Evolutionary conservation across 2,888 invertebrate genomes (phyloP).

Genomic region (Gymnosoma rotundatum): DNA sequence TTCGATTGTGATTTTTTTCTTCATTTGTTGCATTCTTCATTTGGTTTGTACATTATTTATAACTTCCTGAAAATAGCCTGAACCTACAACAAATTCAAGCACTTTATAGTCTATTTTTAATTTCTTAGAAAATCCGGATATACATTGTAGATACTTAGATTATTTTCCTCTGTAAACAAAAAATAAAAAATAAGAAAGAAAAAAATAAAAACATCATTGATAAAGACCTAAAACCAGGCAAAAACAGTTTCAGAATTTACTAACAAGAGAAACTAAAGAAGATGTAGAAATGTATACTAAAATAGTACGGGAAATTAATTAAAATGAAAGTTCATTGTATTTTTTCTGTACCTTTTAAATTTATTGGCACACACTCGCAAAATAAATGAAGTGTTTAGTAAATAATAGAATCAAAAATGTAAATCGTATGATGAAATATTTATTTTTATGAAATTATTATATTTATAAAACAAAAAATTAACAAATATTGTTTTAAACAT

Average conservation of each 20-base stretch:
- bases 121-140: slow-evolving; percentile 62
- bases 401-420: background rate
- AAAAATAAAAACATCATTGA: slow-evolving; percentile 42
- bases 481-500: no score
- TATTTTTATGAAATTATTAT: background rate
- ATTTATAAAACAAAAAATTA: background rate
- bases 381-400: background rate
- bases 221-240: slow-evolving; percentile 46
- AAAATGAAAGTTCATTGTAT: slow-evolving; percentile 69
- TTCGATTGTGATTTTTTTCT: no score
- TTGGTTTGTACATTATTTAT: background rate
- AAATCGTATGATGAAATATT: background rate
- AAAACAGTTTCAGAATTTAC: background rate
- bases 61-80: slow-evolving; percentile 15
- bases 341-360: slow-evolving; percentile 14
- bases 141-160: slow-evolving; percentile 15
- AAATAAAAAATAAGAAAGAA: background rate
- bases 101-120: slow-evolving; percentile 28
- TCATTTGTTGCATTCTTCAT: background rate
- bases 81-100: slow-evolving; percentile 41
- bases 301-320: slow-evolving; percentile 62
- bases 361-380: slow-evolving; percentile 29
- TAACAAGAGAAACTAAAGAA: slow-evolving; percentile 10
- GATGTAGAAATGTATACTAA: slow-evolving; percentile 9
- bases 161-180: slow-evolving; percentile 21